Conservation (phyloP, 2,888 invertebrate species). For the Cyrtodaria siliqua region DNA sequence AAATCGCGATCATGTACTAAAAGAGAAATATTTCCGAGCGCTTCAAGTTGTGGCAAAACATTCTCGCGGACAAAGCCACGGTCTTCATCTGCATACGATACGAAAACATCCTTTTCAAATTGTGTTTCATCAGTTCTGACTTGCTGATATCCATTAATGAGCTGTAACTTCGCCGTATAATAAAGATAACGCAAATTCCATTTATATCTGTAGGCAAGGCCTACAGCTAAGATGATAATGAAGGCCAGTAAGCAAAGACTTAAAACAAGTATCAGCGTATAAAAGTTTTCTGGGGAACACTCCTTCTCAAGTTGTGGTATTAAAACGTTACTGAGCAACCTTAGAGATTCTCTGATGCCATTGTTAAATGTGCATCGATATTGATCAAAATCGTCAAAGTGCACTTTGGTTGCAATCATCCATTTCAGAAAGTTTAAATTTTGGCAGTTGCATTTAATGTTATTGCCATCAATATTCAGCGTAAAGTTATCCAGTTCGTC, state of each 20-base stretch:
- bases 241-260: conserved; percentile 22
- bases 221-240: conserved; percentile 9
- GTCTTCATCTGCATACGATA: conserved; percentile 37
- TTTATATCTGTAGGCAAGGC: conserved; percentile 23
- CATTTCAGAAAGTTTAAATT: conserved; percentile 20
- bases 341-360: background rate
- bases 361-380: conserved; percentile 1
- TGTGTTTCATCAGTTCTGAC: conserved; percentile 5
- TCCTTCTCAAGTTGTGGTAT: background rate
- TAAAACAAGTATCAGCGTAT: conserved; percentile 5
- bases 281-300: conserved; percentile 10
- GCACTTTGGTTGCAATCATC: background rate
- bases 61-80: conserved; percentile 10
- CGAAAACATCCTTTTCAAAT: conserved; percentile 38
- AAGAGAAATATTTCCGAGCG: conserved; percentile 10
- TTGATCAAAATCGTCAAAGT: conserved; percentile 1
- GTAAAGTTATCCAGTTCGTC: conserved; percentile 1
- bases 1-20: conserved; percentile 38
- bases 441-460: conserved; percentile 11
- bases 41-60: conserved; percentile 21
- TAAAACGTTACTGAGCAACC: background rate
- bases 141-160: conserved; percentile 10
- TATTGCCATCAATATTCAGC: conserved; percentile 12
- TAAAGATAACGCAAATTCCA: conserved; percentile 41
- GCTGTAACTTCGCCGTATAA: conserved; percentile 35